Evolutionary conservation across 1,140 invertebrate species (phyloP).

Genomic region (Batillaria attramentaria): DNA sequence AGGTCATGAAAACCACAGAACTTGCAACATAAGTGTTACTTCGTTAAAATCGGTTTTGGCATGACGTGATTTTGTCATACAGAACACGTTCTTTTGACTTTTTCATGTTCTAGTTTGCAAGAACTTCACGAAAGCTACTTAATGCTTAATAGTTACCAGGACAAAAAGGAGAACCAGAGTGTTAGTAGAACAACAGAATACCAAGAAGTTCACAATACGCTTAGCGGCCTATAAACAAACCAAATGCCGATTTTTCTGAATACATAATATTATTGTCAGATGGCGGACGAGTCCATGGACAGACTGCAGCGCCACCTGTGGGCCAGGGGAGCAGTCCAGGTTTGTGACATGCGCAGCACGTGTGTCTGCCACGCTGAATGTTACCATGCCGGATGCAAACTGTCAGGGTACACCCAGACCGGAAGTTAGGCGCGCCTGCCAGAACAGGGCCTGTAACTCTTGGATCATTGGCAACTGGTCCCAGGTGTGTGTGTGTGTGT

Average conservation of each 20-base stretch:
- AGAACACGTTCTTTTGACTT: no score
- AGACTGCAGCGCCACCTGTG: conserved; percentile 73
- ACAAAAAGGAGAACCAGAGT: not conserved
- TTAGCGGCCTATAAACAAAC: no score
- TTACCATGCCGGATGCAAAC: conserved; percentile 46
- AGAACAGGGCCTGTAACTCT: conserved; percentile 77
- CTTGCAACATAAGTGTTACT: no score
- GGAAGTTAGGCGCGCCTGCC: conserved; percentile 76
- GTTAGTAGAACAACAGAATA: not conserved
- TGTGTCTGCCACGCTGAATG: conserved; percentile 44
- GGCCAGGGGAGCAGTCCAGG: conserved; percentile 72
- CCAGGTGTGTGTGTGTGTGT: conserved; percentile 2
- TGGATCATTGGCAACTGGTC: conserved; percentile 82
- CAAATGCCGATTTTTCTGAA: not conserved
- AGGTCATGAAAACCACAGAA: no score
- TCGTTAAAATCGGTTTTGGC: no score
- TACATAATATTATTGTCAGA: conserved; percentile 36
- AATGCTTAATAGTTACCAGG: not conserved
- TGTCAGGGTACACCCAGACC: conserved; percentile 76
- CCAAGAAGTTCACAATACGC: not conserved
- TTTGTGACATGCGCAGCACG: conserved; percentile 65
- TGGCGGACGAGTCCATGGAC: conserved; percentile 61
- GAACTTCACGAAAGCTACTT: no score
- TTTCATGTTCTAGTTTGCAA: no score
- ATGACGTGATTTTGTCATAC: no score